phyloP scores from a whole-genome alignment of 2,797 vertebrate genomes.

The Trachurus trachurus region DNA sequence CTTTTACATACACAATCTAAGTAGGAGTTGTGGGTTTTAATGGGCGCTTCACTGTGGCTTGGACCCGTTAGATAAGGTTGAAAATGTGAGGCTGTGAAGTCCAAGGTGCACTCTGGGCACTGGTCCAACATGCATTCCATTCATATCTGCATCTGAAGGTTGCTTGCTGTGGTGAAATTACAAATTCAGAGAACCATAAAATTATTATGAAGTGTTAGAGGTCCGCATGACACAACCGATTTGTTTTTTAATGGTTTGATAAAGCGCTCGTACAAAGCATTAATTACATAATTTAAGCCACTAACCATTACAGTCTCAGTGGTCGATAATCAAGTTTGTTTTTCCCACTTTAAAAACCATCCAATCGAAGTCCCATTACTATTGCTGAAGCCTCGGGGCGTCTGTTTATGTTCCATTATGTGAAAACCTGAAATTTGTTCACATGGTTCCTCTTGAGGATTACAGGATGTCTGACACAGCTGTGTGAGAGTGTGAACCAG shows the following conservation, averaged over 20 bases:
- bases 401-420: slow-evolving; percentile 60
- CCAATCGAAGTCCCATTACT: slow-evolving; percentile 35
- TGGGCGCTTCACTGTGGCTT: not conserved
- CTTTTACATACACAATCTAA: not conserved
- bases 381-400: slow-evolving; percentile 30
- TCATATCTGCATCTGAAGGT: slow-evolving; percentile 73
- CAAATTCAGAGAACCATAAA: slow-evolving; percentile 49
- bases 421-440: slow-evolving; percentile 56
- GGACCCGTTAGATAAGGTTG: slow-evolving; percentile 33
- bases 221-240: slow-evolving; percentile 49
- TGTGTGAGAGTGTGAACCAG: slow-evolving; percentile 60
- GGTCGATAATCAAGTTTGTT: slow-evolving; percentile 39
- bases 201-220: slow-evolving; percentile 38
- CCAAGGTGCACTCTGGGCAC: slow-evolving; percentile 69
- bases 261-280: slow-evolving; percentile 38
- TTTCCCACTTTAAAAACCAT: slow-evolving; percentile 42
- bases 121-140: slow-evolving; percentile 74
- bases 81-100: slow-evolving; percentile 54
- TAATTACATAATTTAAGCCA: slow-evolving; percentile 39
- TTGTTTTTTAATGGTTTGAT: slow-evolving; percentile 31
- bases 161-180: slow-evolving; percentile 59
- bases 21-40: not conserved
- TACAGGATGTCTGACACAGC: slow-evolving; percentile 69
- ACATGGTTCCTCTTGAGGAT: slow-evolving; percentile 48
- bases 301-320: slow-evolving; percentile 18